These are phyloP conservation scores for Micropoecilia bifurca DNA, from an alignment of 2,797 vertebrate species.

Conservation along the genomic window DNA sequence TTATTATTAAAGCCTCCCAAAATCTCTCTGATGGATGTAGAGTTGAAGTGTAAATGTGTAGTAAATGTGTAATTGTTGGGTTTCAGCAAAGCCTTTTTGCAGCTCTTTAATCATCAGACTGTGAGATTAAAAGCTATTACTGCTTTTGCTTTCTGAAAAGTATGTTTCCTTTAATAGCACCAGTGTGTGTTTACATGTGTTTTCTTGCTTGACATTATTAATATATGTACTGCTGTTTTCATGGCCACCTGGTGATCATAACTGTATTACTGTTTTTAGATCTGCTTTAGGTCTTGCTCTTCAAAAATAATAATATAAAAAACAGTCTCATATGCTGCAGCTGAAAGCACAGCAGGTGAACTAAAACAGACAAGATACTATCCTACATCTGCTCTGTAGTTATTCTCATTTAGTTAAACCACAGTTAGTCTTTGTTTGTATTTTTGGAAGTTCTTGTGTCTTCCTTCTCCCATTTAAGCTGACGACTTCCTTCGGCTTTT, in stretches of 20 bases:
- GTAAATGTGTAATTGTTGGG: neutral
- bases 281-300: neutral
- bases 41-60: neutral
- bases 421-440: neutral
- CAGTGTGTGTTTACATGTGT: constrained; percentile 4
- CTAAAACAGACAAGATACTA: neutral
- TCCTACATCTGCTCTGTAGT: too few relatives aligned
- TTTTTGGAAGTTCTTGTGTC: neutral
- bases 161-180: constrained; percentile 12
- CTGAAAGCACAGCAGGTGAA: neutral
- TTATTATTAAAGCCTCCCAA: neutral
- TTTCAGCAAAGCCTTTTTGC: constrained; percentile 28
- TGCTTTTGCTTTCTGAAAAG: constrained; percentile 29
- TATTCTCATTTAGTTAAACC: neutral
- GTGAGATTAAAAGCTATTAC: constrained; percentile 47
- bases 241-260: neutral
- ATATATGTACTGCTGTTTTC: neutral
- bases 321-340: neutral
- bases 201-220: neutral
- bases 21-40: neutral
- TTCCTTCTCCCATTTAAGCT: neutral
- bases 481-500: neutral
- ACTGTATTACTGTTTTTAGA: constrained; percentile 12
- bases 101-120: constrained; percentile 34
- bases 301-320: neutral